Evolutionary conservation across 2,797 vertebrate species (phyloP), one percentile per base, ranked within the genome.

Genomic region (Macropodus opercularis): DNA sequence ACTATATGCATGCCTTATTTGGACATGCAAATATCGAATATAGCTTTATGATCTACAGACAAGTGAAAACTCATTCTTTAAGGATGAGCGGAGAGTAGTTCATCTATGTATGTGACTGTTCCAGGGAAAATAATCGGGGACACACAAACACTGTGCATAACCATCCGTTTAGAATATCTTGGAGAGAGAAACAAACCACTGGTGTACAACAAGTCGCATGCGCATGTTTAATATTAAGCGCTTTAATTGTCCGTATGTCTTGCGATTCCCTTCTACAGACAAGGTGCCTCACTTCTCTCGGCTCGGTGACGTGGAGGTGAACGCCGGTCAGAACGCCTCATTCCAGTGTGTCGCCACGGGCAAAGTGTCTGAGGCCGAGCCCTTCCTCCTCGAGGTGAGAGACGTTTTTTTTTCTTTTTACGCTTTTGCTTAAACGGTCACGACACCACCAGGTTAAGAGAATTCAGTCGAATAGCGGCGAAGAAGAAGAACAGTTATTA

Each of bases 251-350:
- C n/a, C n/a, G 58, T 69, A 41, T 65, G 23, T 72, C 42, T 29
- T 56, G 41, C 61, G 31, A 59, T 55, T 80, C 24, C 8, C 67
- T 59, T 58, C 61, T 65, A 72, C 93, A 99, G 97, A 98, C 93
- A 99, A 98, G 91, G 97, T 97, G 88, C 95, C 97, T 83, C 96
- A 98, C 90, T 98, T 99, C 89, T 94, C 97, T 81, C 95, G 97
- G 72, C 92, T 98, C 65, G 97, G 97, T 50, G 96, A 98, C 24
- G 96, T 98, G 50, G 97, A 99, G 91, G 96, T 98, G 80, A 99
- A 99, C 3, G 96, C 96, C 21, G 97, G 96, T 48, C 96, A 99
- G 91, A 99, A 99, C n/a, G 95, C 96, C 67, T 97, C 96, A 0
- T 98, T 98, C 91, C 97, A 98, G 79, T 99, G 97, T 60, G 94